Base-by-base conservation (phyloP, 2,888 invertebrate species). In the Epistrophella euchroma region DNA sequence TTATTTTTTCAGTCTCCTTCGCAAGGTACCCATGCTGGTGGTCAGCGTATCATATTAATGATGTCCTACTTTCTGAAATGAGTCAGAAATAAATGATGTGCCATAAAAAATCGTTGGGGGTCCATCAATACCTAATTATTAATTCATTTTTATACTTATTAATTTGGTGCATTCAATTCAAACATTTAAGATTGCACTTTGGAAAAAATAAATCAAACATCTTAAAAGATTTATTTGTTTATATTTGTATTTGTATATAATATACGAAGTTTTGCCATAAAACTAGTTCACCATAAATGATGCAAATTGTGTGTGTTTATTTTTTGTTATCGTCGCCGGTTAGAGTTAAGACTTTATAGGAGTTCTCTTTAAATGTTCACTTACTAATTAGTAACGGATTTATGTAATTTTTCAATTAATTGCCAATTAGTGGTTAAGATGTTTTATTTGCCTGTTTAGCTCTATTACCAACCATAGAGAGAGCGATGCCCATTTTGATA, bases 351-450 rank as follows among this genome's bases (percentile, higher is more conserved):
- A 47, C 47, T 45, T 40, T 40, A 40, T 66, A 80, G 80, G 80
- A 85, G 81, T 68, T 81, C 43, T 55, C 43, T 62, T 37, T 47
- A 76, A 85, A 73, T 72, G 76, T 50, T 47, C 60, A 58, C 68
- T 56, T 70, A 72, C 85, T 85, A 85, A 85, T 85, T 85, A 85
- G 81, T 73, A 81, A 62, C 71, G 81, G 81, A 85, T 85, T 80
- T 77, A 81, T 85, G 85, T 85, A 85, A 85, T 85, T 85, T 76
- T 85, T 85, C 81, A 85, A 85, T 85, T 85, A 85, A 85, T 85
- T 85, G 85, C 62, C 85, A 85, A 85, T 85, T 85, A 85, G 85
- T 81, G 81, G 60, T 43, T 52, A 47, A 72, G 85, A 76, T 85
- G 68, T 76, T 76, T 76, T 71, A 72, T 80, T 64, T 72, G 35